Percentiles rank a stretch among this genome's conserved stretches.
Conservation (phyloP, 1,140 invertebrate species). For the Polypedilum vanderplanki region DNA sequence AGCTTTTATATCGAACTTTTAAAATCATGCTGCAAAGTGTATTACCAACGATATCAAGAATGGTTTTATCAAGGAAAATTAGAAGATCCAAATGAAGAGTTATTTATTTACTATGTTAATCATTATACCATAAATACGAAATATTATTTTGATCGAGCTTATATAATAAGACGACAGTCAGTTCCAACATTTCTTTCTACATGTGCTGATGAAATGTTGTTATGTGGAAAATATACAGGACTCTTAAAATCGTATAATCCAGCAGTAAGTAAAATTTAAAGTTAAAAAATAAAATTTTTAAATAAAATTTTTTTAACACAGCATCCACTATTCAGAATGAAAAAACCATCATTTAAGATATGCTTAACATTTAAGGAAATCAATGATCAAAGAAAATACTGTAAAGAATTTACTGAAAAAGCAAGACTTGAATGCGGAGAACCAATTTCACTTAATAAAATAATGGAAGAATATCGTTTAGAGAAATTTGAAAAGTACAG, state of each 20-base stretch:
- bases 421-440: conserved; percentile 32
- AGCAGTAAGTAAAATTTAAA: conserved; percentile 33
- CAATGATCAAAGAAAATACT: conserved; percentile 31
- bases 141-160: conserved; percentile 40
- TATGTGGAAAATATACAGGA: conserved; percentile 42
- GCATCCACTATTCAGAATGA: conserved; percentile 37
- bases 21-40: conserved; percentile 37
- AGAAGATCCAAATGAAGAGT: conserved; percentile 38
- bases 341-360: conserved; percentile 35
- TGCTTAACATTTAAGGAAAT: conserved; percentile 38
- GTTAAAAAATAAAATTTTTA: conserved; percentile 8
- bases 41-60: conserved; percentile 37
- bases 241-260: conserved; percentile 38
- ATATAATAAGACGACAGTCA: conserved; percentile 33
- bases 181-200: conserved; percentile 38
- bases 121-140: conserved; percentile 36
- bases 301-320: conserved; percentile 30
- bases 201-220: conserved; percentile 38
- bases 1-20: conserved; percentile 38
- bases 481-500: conserved; percentile 34
- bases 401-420: conserved; percentile 30
- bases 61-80: conserved; percentile 40
- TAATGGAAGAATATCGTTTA: conserved; percentile 34
- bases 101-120: conserved; percentile 36
- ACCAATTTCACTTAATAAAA: conserved; percentile 30